Percentiles rank a stretch among this genome's conserved stretches.
Conservation (phyloP, 2,113 vertebrate genomes). For the Leiothrix lutea region DNA sequence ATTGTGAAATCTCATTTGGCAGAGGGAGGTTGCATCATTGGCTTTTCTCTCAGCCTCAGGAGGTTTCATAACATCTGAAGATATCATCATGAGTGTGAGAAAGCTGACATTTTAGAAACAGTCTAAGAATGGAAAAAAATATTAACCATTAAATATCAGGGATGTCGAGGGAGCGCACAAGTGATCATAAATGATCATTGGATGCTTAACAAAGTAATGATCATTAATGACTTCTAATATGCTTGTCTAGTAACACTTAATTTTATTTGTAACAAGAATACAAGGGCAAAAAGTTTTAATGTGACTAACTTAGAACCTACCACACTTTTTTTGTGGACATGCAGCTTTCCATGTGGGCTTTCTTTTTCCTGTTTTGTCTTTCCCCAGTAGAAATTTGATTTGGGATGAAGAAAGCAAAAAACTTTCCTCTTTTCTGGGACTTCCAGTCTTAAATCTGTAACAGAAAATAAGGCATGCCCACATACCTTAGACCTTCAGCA, state of each 20-base stretch:
- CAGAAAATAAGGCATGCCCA: neutral
- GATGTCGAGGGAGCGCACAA: neutral
- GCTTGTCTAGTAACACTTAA: neutral
- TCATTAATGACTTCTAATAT: neutral
- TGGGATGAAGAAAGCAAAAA: neutral
- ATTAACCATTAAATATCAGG: conserved; percentile 25
- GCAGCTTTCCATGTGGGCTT: fast-evolving
- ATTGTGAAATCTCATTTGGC: conserved; percentile 72
- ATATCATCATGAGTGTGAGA: conserved; percentile 60
- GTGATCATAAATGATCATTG: neutral
- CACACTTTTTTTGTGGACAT: neutral
- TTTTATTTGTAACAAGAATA: neutral
- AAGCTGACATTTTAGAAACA: conserved; percentile 61
- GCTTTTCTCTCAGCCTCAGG: conserved; percentile 50
- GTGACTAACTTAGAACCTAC: neutral
- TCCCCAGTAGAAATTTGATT: neutral
- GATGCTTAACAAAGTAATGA: neutral
- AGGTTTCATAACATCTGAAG: conserved; percentile 72
- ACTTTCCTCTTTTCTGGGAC: neutral
- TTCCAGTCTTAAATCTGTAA: neutral
- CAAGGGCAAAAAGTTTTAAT: neutral
- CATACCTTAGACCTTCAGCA: neutral
- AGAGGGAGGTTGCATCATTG: conserved; percentile 55
- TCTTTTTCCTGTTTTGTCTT: fast-evolving
- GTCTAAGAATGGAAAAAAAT: neutral